Evolutionary conservation across 1,140 invertebrate genomes (phyloP).

Genomic region (Apis laboriosa): DNA sequence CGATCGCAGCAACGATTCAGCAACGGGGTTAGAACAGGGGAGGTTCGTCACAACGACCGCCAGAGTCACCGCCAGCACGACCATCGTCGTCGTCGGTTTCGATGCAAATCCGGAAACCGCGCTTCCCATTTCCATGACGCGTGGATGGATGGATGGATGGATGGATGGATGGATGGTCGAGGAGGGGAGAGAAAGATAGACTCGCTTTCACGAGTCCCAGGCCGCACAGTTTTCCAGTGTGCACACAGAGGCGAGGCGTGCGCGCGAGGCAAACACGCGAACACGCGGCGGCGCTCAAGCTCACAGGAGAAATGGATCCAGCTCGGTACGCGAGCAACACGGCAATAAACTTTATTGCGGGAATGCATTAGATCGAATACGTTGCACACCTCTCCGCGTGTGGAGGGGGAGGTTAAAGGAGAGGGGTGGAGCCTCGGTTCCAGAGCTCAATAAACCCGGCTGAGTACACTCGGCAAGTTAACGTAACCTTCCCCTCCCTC

Average conservation of each 20-base stretch:
- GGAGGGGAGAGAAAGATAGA: neutral
- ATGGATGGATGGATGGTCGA: neutral
- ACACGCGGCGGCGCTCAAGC: slow-evolving; percentile 37
- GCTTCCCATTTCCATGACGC: slow-evolving; percentile 28
- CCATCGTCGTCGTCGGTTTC: slow-evolving; percentile 19
- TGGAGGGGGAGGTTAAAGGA: neutral
- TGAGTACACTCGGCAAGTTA: slow-evolving; percentile 71
- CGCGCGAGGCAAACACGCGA: slow-evolving; percentile 45
- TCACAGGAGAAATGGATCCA: slow-evolving; percentile 47
- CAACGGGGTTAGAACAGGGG: neutral
- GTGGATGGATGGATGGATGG: neutral
- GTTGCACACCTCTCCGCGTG: slow-evolving; percentile 53
- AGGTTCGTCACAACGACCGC: neutral
- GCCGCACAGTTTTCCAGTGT: slow-evolving; percentile 31
- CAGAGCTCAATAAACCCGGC: slow-evolving; percentile 70
- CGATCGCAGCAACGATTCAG: neutral
- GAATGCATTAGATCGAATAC: slow-evolving; percentile 76
- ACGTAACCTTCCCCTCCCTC: slow-evolving; percentile 43
- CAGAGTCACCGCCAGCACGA: slow-evolving; percentile 6
- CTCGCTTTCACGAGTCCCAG: slow-evolving; percentile 45
- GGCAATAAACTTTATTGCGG: slow-evolving; percentile 76
- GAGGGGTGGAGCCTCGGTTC: slow-evolving; percentile 37
- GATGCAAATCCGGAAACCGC: slow-evolving; percentile 34
- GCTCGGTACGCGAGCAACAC: slow-evolving; percentile 69
- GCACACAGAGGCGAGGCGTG: slow-evolving; percentile 5